Percentiles rank a stretch among this genome's conserved stretches.
These are phyloP conservation scores for Cathartes aura DNA, from an alignment of 2,113 vertebrate species.

Conservation along the genomic window DNA sequence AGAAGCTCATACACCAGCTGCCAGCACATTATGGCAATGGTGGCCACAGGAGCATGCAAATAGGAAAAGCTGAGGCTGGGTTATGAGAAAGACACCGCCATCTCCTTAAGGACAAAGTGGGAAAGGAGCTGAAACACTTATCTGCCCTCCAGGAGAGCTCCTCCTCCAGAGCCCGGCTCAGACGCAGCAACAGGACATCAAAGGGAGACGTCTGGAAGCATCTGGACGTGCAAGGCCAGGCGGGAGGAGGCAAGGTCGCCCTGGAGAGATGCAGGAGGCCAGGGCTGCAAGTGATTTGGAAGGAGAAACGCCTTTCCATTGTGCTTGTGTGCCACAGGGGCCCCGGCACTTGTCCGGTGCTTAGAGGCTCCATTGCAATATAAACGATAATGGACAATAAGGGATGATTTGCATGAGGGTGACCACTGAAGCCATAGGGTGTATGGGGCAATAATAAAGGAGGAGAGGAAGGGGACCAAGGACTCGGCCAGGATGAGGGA, in stretches of 20 bases:
- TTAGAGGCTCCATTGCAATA: background rate
- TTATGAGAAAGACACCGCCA: background rate
- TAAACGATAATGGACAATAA: background rate
- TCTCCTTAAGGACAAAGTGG: background rate
- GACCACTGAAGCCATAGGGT: background rate
- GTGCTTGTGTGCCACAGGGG: background rate
- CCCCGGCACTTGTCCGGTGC: background rate
- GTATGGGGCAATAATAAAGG: background rate
- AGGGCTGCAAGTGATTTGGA: background rate
- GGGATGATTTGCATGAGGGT: background rate
- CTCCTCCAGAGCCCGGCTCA: background rate
- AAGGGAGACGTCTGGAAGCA: background rate
- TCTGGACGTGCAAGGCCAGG: background rate
- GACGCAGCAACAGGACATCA: background rate
- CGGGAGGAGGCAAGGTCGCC: background rate
- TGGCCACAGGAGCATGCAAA: conserved; percentile 11
- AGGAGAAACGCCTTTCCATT: background rate
- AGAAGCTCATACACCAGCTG: background rate
- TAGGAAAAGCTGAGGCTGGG: background rate
- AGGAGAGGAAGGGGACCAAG: background rate
- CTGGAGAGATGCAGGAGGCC: background rate
- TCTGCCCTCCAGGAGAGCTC: background rate
- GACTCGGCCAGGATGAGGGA: background rate
- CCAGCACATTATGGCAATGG: background rate
- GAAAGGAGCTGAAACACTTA: background rate